Evolutionary conservation across 2,797 vertebrate species (phyloP).

Genomic region (Phrynocephalus forsythii): DNA sequence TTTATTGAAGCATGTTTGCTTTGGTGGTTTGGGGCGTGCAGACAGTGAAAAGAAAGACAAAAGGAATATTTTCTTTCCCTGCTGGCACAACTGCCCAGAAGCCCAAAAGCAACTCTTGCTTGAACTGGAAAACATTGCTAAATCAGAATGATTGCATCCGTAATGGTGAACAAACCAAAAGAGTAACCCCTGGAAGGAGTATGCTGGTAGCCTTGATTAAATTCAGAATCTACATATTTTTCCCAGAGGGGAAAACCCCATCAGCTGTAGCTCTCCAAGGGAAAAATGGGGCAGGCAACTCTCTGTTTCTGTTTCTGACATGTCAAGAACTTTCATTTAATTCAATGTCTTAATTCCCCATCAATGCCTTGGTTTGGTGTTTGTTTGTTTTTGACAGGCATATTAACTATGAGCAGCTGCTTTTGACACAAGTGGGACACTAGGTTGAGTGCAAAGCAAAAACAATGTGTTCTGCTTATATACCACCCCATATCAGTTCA

Average conservation of each 20-base stretch:
- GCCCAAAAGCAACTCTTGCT: neutral
- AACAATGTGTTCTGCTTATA: too few relatives aligned
- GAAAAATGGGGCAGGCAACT: neutral
- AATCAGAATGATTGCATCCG: neutral
- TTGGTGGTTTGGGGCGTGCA: neutral
- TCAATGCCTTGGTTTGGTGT: constrained; percentile 8
- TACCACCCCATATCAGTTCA: too few relatives aligned
- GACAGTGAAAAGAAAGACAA: neutral
- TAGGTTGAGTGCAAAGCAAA: constrained; percentile 6
- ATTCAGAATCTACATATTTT: neutral
- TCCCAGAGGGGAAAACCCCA: neutral
- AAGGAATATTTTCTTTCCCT: neutral
- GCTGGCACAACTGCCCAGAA: neutral
- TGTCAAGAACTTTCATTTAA: neutral
- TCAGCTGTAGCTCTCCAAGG: neutral
- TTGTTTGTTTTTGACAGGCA: neutral
- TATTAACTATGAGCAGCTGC: constrained; percentile 36
- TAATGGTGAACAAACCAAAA: neutral
- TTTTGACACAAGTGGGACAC: constrained; percentile 15
- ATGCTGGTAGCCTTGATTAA: neutral
- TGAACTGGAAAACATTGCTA: neutral
- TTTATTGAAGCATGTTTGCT: neutral
- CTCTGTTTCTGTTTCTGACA: neutral
- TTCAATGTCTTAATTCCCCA: constrained; percentile 15
- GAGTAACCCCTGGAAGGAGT: neutral